Evolutionary conservation across 2,888 invertebrate genomes (phyloP).

Genomic region (Nomada fabriciana): DNA sequence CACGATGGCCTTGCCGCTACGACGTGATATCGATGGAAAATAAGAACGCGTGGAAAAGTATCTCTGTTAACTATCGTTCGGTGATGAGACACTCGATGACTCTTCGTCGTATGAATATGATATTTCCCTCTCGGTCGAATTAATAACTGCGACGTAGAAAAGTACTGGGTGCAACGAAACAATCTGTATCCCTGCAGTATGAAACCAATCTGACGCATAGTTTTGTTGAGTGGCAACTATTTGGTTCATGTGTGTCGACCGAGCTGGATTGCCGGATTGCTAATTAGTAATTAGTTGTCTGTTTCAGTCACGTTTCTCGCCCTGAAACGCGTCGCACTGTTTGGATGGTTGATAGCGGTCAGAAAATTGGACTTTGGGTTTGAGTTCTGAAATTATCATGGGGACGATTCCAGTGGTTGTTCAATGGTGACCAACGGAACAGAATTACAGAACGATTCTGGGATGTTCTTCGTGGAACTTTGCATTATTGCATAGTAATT

Average conservation of each 20-base stretch:
- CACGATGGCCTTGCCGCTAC: too few species aligned
- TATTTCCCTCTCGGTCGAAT: too few species aligned
- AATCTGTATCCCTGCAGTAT: background rate
- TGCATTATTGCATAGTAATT: too few species aligned
- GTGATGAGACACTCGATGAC: too few species aligned
- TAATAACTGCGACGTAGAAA: background rate
- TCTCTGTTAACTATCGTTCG: too few species aligned
- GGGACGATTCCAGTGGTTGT: background rate
- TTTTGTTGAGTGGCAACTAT: slow-evolving; percentile 15
- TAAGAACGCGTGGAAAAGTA: too few species aligned
- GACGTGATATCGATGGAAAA: too few species aligned
- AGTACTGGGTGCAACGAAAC: background rate
- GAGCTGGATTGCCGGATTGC: slow-evolving; percentile 17
- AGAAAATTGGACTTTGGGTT: slow-evolving; percentile 1
- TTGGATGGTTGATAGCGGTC: background rate
- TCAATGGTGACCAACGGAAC: background rate
- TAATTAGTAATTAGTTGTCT: slow-evolving; percentile 50
- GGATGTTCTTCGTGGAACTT: too few species aligned
- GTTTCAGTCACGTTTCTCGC: slow-evolving; percentile 39
- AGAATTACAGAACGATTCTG: background rate
- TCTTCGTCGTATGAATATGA: too few species aligned
- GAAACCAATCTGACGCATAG: slow-evolving; percentile 4
- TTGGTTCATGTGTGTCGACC: slow-evolving; percentile 12
- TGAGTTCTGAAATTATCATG: background rate
- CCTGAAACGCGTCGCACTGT: slow-evolving; percentile 10